A percentile compares a stretch with the other conserved stretches of the same genome.
Conservation (phyloP, 2,797 vertebrate species). For the Coendou prehensilis region DNA sequence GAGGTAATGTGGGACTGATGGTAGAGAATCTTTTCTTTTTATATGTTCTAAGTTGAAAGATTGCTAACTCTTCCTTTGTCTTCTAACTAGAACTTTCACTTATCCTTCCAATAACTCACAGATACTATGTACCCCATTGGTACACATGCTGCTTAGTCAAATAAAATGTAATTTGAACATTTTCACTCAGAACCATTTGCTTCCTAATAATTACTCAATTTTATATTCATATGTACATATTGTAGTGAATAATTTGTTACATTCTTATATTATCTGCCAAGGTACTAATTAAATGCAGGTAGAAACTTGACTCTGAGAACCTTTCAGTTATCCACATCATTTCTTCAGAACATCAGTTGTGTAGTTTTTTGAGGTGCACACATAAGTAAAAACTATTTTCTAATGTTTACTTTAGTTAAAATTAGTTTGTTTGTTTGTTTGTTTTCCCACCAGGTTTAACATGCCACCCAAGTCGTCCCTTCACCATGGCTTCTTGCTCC, state of each 20-base stretch:
- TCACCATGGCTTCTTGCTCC: conserved; percentile 98
- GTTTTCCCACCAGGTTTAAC: conserved; percentile 92
- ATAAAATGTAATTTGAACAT: background rate
- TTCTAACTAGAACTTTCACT: background rate
- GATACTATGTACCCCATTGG: background rate
- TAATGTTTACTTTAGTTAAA: conserved; percentile 13
- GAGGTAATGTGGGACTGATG: background rate
- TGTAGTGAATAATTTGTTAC: background rate
- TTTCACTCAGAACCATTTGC: background rate
- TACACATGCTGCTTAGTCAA: background rate
- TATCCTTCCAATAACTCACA: background rate
- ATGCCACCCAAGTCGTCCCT: conserved; percentile 95
- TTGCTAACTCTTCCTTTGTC: background rate
- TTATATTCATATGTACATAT: background rate
- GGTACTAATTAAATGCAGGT: background rate
- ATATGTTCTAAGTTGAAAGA: background rate
- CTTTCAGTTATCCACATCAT: background rate
- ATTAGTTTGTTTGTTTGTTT: background rate
- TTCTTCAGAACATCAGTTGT: background rate
- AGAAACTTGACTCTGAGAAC: background rate
- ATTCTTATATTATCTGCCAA: background rate
- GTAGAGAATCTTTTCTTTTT: background rate
- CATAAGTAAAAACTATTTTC: conserved; percentile 24
- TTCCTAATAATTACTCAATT: background rate
- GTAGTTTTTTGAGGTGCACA: background rate